Conservation (phyloP, 2,888 invertebrate species). For the Melinopterus prodromus region DNA sequence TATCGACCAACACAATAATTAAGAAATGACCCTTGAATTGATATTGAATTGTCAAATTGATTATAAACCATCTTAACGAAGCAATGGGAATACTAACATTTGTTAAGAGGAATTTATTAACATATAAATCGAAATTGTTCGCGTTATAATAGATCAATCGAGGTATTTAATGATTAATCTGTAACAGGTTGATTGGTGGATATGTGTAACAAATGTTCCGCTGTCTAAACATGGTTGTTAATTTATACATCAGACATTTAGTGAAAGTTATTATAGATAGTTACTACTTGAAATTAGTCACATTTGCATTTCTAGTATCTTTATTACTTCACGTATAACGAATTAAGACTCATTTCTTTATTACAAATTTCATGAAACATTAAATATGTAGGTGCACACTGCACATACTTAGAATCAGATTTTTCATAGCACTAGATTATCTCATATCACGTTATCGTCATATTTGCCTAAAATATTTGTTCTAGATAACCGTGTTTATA, state of each 20-base stretch:
- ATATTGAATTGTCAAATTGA: too few species aligned
- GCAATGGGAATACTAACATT: neutral
- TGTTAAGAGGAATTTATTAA: neutral
- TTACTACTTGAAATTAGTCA: neutral
- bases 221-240: neutral
- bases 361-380: neutral
- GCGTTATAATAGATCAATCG: neutral
- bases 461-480: neutral
- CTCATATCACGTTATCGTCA: neutral
- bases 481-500: neutral
- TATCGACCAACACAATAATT: neutral
- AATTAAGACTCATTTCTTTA: neutral
- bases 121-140: neutral
- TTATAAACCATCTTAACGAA: neutral
- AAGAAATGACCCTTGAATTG: neutral
- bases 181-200: neutral
- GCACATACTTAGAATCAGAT: neutral
- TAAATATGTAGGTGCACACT: neutral
- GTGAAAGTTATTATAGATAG: neutral
- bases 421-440: neutral
- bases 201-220: neutral
- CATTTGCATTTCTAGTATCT: neutral
- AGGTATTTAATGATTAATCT: neutral
- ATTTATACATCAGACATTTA: neutral
- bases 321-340: too few species aligned